These are phyloP conservation scores for Spodoptera frugiperda DNA, from an alignment of 1,140 invertebrate genomes.

Conservation along the genomic window DNA sequence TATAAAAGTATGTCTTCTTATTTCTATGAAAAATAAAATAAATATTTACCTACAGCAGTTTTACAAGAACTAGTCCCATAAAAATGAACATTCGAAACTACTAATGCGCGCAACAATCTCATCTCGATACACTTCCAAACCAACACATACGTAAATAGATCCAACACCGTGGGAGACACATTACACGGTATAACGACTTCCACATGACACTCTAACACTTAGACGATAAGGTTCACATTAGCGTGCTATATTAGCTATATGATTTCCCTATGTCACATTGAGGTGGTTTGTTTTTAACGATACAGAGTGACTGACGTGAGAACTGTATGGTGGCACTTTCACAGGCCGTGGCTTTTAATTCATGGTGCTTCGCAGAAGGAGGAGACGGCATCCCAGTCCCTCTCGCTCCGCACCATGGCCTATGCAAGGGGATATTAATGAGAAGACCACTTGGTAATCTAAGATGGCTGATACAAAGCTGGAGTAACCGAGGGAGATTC, in stretches of 20 bases:
- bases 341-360: constrained; percentile 68
- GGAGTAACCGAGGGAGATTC: background rate
- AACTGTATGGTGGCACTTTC: constrained; percentile 64
- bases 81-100: constrained; percentile 39
- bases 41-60: background rate
- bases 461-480: background rate
- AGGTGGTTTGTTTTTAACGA: constrained; percentile 69
- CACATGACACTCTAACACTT: constrained; percentile 13
- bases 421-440: constrained; percentile 28
- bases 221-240: constrained; percentile 43
- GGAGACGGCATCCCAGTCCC: too few species aligned
- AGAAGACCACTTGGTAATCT: constrained; percentile 20
- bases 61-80: background rate
- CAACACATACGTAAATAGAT: constrained; percentile 63
- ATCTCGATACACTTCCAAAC: constrained; percentile 41
- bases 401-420: too few species aligned
- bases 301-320: constrained; percentile 70
- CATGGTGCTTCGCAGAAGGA: too few species aligned
- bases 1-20: background rate
- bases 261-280: constrained; percentile 52
- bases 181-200: constrained; percentile 15
- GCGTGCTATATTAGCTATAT: background rate
- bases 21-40: constrained; percentile 30
- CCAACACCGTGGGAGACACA: constrained; percentile 63
- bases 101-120: constrained; percentile 24